Evolutionary conservation across 2,888 invertebrate genomes (phyloP).

Genomic region (Capitulum mitella): DNA sequence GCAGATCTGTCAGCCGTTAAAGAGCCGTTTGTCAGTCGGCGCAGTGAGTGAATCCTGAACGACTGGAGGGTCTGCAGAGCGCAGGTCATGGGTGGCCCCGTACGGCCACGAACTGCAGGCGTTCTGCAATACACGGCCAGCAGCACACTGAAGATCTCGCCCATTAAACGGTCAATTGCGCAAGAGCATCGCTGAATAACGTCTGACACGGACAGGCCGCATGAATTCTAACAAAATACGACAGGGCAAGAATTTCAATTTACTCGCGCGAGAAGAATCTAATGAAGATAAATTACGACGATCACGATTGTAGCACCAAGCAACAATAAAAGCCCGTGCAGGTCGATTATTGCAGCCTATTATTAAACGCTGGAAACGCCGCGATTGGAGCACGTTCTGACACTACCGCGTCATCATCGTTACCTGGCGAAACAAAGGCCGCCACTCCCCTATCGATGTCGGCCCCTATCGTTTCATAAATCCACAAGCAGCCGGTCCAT

Average conservation of each 20-base stretch:
- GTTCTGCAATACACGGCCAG: too few species aligned
- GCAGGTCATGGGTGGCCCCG: too few species aligned
- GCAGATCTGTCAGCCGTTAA: too few species aligned
- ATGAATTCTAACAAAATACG: too few species aligned
- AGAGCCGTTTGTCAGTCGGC: too few species aligned
- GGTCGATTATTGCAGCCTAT: neutral
- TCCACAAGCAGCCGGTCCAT: neutral
- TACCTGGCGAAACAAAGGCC: neutral
- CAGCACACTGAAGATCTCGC: too few species aligned
- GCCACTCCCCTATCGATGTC: neutral
- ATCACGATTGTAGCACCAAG: neutral
- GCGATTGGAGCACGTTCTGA: neutral
- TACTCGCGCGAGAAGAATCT: neutral
- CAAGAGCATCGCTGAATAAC: too few species aligned
- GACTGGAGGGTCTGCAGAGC: too few species aligned
- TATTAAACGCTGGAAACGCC: neutral
- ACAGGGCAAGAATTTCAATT: neutral
- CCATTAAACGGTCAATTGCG: too few species aligned
- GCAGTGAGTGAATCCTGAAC: too few species aligned
- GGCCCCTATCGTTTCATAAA: neutral
- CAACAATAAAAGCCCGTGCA: neutral
- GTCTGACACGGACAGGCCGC: too few species aligned
- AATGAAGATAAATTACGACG: neutral
- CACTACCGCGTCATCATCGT: neutral
- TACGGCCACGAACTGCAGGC: too few species aligned